Percentiles rank a stretch among this genome's conserved stretches.
phyloP scores from a whole-genome alignment of 2,113 vertebrate species.

The Phasianus colchicus region DNA sequence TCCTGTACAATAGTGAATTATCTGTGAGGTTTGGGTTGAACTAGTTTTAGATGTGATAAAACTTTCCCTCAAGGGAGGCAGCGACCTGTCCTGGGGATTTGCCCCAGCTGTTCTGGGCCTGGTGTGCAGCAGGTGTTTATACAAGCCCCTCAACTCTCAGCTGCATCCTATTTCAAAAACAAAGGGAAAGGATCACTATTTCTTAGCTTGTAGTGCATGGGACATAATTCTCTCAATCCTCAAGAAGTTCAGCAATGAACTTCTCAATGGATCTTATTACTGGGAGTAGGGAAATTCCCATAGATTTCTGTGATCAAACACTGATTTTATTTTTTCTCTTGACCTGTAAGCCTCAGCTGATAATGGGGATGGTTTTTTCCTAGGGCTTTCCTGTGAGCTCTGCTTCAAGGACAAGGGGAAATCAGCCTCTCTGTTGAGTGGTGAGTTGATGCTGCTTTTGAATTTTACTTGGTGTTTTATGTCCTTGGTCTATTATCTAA shows the following conservation, averaged over 20 bases:
- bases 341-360: background rate
- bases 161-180: background rate
- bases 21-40: background rate
- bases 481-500: slow-evolving; percentile 36
- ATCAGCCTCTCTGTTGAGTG: background rate
- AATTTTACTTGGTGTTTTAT: slow-evolving; percentile 49
- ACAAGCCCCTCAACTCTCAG: background rate
- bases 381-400: background rate
- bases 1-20: background rate
- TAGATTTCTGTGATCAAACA: background rate
- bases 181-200: background rate
- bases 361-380: background rate
- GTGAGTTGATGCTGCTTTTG: slow-evolving; percentile 11
- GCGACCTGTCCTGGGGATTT: background rate
- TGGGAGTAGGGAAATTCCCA: background rate
- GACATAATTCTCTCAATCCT: background rate
- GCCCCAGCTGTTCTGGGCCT: background rate
- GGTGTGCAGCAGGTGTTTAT: background rate
- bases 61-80: background rate
- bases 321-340: background rate
- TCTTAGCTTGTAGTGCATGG: background rate
- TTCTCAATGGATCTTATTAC: background rate
- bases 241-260: background rate
- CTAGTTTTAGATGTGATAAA: background rate
- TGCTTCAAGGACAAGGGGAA: slow-evolving; percentile 35